Conservation (phyloP, 1,140 invertebrate species). For the Protaetia brevitarsis region DNA sequence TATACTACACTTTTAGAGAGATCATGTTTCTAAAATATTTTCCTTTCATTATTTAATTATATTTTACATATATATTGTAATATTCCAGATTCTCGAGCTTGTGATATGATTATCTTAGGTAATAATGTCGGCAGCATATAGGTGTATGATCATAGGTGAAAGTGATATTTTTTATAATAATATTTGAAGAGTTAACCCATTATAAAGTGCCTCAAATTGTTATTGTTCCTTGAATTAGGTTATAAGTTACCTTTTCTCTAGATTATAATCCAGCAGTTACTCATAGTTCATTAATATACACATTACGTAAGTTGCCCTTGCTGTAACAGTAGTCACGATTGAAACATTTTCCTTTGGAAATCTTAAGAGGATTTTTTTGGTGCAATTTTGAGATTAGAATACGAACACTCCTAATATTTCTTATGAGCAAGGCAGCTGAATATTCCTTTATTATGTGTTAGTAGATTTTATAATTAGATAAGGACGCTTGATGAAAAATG, state of each 20-base stretch:
- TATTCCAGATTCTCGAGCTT: constrained; percentile 19
- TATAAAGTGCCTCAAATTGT: constrained; percentile 38
- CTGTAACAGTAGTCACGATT: no score
- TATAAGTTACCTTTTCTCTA: constrained; percentile 35
- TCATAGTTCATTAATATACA: constrained; percentile 2
- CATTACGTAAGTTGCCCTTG: constrained; percentile 3
- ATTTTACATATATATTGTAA: not conserved
- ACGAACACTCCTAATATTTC: not conserved
- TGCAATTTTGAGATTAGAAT: constrained; percentile 4
- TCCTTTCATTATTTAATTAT: not conserved
- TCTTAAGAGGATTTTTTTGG: not conserved
- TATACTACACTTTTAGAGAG: not conserved
- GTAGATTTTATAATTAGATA: constrained; percentile 16
- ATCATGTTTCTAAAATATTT: not conserved
- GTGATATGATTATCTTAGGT: constrained; percentile 18
- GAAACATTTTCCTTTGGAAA: no score
- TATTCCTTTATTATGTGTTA: constrained; percentile 19
- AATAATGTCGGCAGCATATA: constrained; percentile 22
- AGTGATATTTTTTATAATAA: constrained; percentile 37
- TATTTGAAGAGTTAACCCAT: constrained; percentile 35
- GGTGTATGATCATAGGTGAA: constrained; percentile 24
- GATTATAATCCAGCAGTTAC: constrained; percentile 9
- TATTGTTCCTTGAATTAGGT: constrained; percentile 39
- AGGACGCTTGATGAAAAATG: not conserved
- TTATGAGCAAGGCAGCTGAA: constrained; percentile 7